Evolutionary conservation across 2,888 invertebrate species (phyloP).

Genomic region (Hemaris fuciformis): DNA sequence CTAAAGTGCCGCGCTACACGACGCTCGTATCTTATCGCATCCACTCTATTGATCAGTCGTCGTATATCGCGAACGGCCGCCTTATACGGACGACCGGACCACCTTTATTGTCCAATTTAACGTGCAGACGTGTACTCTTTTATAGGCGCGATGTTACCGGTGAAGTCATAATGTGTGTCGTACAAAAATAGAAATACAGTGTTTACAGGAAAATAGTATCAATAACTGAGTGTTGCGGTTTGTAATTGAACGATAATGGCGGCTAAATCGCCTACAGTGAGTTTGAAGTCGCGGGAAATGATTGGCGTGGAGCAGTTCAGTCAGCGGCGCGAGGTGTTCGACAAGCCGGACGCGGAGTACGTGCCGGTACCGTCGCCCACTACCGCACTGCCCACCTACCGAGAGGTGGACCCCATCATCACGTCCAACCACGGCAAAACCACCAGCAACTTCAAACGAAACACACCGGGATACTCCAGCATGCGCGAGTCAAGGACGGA

Average conservation of each 20-base stretch:
- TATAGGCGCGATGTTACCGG: conserved; percentile 74
- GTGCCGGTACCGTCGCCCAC: conserved; percentile 65
- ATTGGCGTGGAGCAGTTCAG: conserved; percentile 77
- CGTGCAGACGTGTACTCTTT: conserved; percentile 64
- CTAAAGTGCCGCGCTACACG: conserved; percentile 63
- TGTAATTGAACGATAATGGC: conserved; percentile 78
- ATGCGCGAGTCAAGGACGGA: conserved; percentile 71
- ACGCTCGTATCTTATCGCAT: conserved; percentile 74
- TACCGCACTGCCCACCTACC: conserved; percentile 46
- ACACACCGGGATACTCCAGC: conserved; percentile 69
- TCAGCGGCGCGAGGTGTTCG: conserved; percentile 78
- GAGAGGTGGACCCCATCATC: conserved; percentile 63
- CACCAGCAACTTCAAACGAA: conserved; percentile 71
- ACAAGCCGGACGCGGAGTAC: conserved; percentile 76
- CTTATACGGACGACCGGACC: conserved; percentile 72
- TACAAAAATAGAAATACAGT: conserved; percentile 75
- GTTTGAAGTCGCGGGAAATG: conserved; percentile 75
- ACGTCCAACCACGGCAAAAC: conserved; percentile 75
- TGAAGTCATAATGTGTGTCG: conserved; percentile 78
- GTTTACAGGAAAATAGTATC: conserved; percentile 78
- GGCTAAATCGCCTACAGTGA: conserved; percentile 74
- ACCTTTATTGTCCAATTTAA: conserved; percentile 77
- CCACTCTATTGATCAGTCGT: conserved; percentile 76
- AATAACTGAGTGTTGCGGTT: conserved; percentile 79
- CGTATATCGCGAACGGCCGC: conserved; percentile 76